phyloP scores from a whole-genome alignment of 2,113 vertebrate genomes.

The Onychostruthus taczanowskii region DNA sequence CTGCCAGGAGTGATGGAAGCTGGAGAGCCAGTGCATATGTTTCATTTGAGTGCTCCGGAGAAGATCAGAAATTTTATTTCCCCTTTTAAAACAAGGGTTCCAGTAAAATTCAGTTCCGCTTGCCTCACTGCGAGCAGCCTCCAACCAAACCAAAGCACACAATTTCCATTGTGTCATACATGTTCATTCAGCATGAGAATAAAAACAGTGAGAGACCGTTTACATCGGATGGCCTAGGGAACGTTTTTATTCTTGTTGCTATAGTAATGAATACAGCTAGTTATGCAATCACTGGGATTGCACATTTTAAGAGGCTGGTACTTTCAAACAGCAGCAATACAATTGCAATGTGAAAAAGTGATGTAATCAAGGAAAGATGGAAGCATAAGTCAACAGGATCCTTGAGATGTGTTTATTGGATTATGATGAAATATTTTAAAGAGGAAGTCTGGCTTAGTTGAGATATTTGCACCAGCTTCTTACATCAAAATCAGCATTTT shows the following conservation, averaged over 20 bases:
- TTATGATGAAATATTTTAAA: neutral
- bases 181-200: neutral
- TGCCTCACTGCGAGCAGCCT: neutral
- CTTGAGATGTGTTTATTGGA: neutral
- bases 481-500: neutral
- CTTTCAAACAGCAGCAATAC: neutral
- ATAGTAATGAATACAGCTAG: neutral
- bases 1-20: neutral
- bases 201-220: neutral
- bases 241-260: conserved; percentile 11
- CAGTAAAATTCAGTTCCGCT: neutral
- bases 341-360: neutral
- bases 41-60: neutral
- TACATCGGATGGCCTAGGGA: neutral
- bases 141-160: neutral
- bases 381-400: neutral
- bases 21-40: neutral
- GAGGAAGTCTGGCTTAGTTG: neutral
- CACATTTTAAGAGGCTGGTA: neutral
- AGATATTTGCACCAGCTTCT: neutral
- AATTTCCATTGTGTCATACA: neutral
- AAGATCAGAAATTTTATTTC: neutral
- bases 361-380: neutral
- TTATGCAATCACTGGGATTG: neutral
- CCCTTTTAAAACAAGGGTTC: neutral